Base-by-base conservation (phyloP, 2,888 invertebrate species). In the Netelia virgata region DNA sequence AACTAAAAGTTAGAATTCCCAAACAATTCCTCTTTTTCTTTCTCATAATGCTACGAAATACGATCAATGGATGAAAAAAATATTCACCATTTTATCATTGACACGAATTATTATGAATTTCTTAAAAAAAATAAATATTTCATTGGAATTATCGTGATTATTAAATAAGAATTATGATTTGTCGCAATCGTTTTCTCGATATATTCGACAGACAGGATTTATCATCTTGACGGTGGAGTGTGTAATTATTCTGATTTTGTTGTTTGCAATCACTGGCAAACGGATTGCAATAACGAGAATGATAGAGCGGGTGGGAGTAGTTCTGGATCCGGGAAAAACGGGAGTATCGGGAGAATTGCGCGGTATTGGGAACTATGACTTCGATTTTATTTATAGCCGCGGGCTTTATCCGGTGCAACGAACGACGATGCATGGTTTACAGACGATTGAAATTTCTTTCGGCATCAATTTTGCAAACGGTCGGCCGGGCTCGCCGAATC, bases 261-360 rank as follows among this genome's bases (percentile, higher is more conserved):
- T 36, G 36, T 36, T 36, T 36, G 6, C 47, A 47, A 47, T 47
- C 14, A 47, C 14, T 47, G 47, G 10, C n/a, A n/a, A n/a, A n/a
- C 14, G 55, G 18, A 16, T 16, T n/a, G 18, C 16, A 55, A 18
- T 16, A 18, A 55, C n/a, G 55, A 55, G 55, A 55, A 18, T n/a
- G 50, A 50, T 11, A 50, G 50, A 50, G 50, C 11, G 50, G 5
- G 18, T 0, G 16, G 14, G 55, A 9, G 18, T 18, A 16, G 1
- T 55, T 55, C 16, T 55, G 18, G 8, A 18, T 10, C 3, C 9
- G 36, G n/a, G 18, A 0, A 55, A 18, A 55, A 14, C 36, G 6
- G 36, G 36, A 36, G 55, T 55, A n/a, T 55, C 18, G 55, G 55
- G 55, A 55, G 55, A 55, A 14, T 50, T 80, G 28, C 57, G n/a